Evolutionary conservation across 2,888 invertebrate genomes (phyloP).

Genomic region (Nasonia oneida): DNA sequence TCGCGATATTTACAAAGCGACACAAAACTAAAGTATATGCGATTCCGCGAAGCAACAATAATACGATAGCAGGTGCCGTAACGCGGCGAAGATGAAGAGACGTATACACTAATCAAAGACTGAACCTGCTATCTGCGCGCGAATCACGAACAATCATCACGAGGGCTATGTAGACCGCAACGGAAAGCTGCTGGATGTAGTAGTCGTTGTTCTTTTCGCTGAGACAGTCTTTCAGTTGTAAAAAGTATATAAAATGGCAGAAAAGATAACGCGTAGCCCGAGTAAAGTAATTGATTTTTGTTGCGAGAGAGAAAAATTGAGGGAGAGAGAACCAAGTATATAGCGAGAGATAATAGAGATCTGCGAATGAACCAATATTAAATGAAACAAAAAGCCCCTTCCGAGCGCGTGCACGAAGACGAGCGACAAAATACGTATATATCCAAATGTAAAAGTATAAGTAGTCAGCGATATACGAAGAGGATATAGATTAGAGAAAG

Average conservation of each 20-base stretch:
- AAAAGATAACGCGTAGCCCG: background rate
- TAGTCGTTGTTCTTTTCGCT: slow-evolving; percentile 28
- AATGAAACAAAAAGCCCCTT: slow-evolving; percentile 47
- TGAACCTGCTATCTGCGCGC: slow-evolving; percentile 52
- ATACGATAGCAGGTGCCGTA: background rate
- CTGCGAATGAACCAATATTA: background rate
- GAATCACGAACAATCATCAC: slow-evolving; percentile 57
- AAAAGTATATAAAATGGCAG: background rate
- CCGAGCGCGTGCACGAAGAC: slow-evolving; percentile 34
- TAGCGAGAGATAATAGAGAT: background rate
- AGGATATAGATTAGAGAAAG: slow-evolving; percentile 8
- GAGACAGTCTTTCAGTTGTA: slow-evolving; percentile 28
- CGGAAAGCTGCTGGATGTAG: slow-evolving; percentile 5
- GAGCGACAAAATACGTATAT: slow-evolving; percentile 43
- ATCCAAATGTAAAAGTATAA: slow-evolving; percentile 51
- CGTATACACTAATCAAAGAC: slow-evolving; percentile 51
- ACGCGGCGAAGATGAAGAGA: slow-evolving; percentile 15
- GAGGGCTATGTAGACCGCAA: slow-evolving; percentile 37
- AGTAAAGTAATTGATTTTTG: slow-evolving; percentile 9
- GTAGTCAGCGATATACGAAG: slow-evolving; percentile 29
- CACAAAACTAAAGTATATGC: slow-evolving; percentile 9
- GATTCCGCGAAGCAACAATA: slow-evolving; percentile 20
- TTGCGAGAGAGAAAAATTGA: background rate
- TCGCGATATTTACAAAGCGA: slow-evolving; percentile 28
- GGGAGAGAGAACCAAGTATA: slow-evolving; percentile 3